These are phyloP conservation scores for Xiphorhynchus elegans DNA, from an alignment of 2,113 vertebrate species.

Conservation along the genomic window DNA sequence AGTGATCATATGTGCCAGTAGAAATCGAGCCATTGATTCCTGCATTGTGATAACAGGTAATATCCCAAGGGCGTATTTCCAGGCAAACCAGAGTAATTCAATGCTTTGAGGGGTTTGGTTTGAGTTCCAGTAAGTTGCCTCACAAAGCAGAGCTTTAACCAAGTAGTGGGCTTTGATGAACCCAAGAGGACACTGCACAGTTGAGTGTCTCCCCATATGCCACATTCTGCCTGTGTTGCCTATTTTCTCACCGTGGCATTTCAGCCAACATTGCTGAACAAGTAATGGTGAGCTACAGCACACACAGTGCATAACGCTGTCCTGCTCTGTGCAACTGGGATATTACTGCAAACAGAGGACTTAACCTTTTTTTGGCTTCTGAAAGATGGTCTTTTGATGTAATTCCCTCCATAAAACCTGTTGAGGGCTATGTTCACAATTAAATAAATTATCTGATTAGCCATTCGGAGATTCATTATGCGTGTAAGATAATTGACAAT, in stretches of 20 bases:
- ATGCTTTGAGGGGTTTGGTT: not conserved
- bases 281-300: not conserved
- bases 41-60: slow-evolving; percentile 94
- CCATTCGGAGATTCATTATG: not conserved
- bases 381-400: not conserved
- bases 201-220: not conserved
- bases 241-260: not conserved
- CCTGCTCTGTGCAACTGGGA: not conserved
- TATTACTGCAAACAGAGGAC: not conserved
- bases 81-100: not conserved
- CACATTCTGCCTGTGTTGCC: accelerated
- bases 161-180: not conserved
- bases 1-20: slow-evolving; percentile 88
- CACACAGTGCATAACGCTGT: not conserved
- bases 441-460: not conserved
- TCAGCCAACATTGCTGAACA: not conserved
- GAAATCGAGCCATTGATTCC: slow-evolving; percentile 86
- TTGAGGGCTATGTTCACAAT: not conserved
- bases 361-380: not conserved
- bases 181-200: not conserved
- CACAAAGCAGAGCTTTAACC: not conserved
- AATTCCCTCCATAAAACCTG: not conserved
- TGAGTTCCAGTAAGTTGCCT: not conserved
- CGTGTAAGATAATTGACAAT: not conserved
- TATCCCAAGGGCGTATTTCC: not conserved